Evolutionary conservation across 1,140 invertebrate genomes (phyloP).

Genomic region (Rhopalosiphum padi): DNA sequence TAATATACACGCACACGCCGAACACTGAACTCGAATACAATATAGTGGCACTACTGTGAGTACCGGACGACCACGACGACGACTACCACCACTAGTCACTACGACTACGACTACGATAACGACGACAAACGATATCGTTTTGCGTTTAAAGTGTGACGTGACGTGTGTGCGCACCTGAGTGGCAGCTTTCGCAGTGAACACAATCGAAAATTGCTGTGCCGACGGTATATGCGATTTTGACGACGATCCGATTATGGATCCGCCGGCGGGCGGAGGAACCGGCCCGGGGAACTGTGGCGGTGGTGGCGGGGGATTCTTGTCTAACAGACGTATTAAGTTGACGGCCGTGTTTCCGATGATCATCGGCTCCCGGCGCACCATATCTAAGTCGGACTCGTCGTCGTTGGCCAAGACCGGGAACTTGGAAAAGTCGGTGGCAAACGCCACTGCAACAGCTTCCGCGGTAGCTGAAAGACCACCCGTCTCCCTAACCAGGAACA

Average conservation of each 20-base stretch:
- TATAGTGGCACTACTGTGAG: not conserved
- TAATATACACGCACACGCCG: not conserved
- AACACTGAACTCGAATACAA: not conserved
- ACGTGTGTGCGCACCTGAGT: not conserved
- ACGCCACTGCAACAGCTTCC: constrained; percentile 55
- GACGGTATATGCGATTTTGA: not conserved
- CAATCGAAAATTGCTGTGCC: not conserved
- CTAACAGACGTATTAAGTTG: constrained; percentile 37
- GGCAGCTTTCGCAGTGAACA: not conserved
- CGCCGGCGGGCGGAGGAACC: not conserved
- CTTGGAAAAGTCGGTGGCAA: constrained; percentile 61
- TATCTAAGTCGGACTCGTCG: constrained; percentile 67
- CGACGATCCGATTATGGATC: not conserved
- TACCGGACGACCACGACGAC: not conserved
- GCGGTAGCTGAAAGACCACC: constrained; percentile 61
- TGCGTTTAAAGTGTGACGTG: not conserved
- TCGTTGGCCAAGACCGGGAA: constrained; percentile 67
- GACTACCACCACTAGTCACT: not conserved
- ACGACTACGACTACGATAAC: too few relatives aligned
- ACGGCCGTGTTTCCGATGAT: constrained; percentile 52
- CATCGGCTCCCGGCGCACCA: constrained; percentile 21
- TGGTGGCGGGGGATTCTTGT: constrained; percentile 26
- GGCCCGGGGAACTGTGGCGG: not conserved
- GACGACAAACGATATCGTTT: not conserved
- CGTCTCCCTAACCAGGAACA: constrained; percentile 62